phyloP scores from a whole-genome alignment of 2,797 vertebrate genomes.

The Staurois parvus region DNA sequence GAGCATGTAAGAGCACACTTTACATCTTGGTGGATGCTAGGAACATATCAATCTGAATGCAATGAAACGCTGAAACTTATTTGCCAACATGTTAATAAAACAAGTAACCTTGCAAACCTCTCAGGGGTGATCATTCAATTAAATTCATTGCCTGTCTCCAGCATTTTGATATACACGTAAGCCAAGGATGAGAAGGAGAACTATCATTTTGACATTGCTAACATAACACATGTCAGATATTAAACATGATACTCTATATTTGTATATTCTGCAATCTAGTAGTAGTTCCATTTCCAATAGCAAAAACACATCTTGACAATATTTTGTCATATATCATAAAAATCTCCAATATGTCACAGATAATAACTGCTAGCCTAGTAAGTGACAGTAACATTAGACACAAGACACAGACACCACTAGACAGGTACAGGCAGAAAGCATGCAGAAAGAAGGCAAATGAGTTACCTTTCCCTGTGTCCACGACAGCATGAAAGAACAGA shows the following conservation, averaged over 20 bases:
- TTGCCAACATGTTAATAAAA: neutral
- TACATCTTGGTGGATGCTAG: neutral
- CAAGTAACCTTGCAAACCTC: neutral
- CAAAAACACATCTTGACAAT: neutral
- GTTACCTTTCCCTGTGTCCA: slow-evolving; percentile 87
- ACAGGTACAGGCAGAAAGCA: slow-evolving; percentile 8
- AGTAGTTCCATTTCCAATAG: neutral
- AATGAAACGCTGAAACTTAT: neutral
- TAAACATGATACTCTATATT: neutral
- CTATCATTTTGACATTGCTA: neutral
- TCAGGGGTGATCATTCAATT: neutral
- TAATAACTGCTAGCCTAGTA: neutral
- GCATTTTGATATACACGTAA: neutral
- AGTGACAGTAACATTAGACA: slow-evolving; percentile 3
- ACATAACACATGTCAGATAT: neutral
- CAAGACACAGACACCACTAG: neutral
- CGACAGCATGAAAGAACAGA: slow-evolving; percentile 80
- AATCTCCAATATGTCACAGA: neutral
- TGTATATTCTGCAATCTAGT: neutral
- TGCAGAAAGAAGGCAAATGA: slow-evolving; percentile 56
- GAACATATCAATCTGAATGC: neutral
- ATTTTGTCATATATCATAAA: neutral
- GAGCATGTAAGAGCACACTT: neutral
- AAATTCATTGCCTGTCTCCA: neutral
- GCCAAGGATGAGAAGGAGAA: neutral